phyloP scores from a whole-genome alignment of 2,113 vertebrate genomes.

The Sarotherodon lohbergeri region DNA sequence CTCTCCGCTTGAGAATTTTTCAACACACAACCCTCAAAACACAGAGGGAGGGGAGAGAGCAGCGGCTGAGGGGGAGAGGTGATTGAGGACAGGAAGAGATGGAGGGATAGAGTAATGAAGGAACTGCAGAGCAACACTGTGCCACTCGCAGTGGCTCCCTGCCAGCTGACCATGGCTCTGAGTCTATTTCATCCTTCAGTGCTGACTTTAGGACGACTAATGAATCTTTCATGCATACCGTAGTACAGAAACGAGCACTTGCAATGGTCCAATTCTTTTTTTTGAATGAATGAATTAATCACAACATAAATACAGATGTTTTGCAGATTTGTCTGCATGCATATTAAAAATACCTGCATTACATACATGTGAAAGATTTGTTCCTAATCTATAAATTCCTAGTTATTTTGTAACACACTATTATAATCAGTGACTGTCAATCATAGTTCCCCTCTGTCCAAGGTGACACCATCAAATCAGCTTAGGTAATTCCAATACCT shows the following conservation, averaged over 20 bases:
- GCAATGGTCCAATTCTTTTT: neutral
- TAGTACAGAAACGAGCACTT: neutral
- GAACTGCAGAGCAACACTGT: constrained; percentile 7
- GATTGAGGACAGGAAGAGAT: constrained; percentile 20
- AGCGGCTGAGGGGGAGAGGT: neutral
- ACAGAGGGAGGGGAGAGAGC: neutral
- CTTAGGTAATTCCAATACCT: neutral
- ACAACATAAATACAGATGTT: neutral
- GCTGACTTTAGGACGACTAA: neutral
- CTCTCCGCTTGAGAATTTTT: constrained; percentile 32
- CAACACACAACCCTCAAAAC: neutral
- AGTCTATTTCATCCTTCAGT: constrained; percentile 21
- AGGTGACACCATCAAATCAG: neutral
- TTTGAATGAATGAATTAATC: neutral
- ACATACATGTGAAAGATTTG: neutral
- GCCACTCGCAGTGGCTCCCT: constrained; percentile 22
- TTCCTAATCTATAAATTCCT: neutral
- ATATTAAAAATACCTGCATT: neutral
- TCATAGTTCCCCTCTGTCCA: neutral
- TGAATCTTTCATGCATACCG: constrained; percentile 7
- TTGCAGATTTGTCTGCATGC: neutral
- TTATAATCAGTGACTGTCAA: neutral
- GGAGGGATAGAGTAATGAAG: constrained; percentile 6
- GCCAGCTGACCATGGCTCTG: constrained; percentile 25
- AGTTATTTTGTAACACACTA: neutral